A percentile compares a stretch with the other conserved stretches of the same genome.
Conservation (phyloP, 2,113 vertebrate species). For the Chiloscyllium plagiosum region DNA sequence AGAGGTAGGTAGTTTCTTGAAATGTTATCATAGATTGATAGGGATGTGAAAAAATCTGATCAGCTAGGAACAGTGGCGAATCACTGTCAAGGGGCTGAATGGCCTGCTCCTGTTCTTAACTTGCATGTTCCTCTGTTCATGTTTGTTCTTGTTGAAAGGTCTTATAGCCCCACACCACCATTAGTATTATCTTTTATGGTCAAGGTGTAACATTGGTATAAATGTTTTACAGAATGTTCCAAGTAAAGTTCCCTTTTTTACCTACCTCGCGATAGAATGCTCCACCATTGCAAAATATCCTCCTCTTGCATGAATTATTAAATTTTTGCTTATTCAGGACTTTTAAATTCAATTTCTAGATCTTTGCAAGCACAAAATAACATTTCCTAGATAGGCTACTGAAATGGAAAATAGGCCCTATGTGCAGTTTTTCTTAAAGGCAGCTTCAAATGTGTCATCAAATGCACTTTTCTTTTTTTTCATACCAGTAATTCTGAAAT, state of each 20-base stretch:
- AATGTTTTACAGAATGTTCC: neutral
- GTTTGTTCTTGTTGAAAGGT: neutral
- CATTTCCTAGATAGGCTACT: neutral
- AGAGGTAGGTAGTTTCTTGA: no score
- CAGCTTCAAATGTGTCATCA: neutral
- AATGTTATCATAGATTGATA: no score
- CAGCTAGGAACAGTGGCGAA: no score
- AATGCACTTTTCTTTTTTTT: neutral
- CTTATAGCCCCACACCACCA: neutral
- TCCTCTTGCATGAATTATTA: neutral
- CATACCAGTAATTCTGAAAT: neutral
- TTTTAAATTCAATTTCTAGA: neutral
- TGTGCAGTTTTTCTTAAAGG: neutral
- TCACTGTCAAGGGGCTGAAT: no score
- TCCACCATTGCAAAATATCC: neutral
- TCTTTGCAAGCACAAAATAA: neutral
- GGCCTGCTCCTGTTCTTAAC: no score
- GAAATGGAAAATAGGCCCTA: neutral
- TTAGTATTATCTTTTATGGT: neutral
- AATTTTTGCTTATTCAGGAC: neutral
- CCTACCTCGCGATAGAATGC: neutral
- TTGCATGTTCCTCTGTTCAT: no score
- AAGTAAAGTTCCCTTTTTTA: neutral
- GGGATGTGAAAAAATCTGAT: no score
- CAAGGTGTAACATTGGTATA: neutral